Evolutionary conservation across 2,797 vertebrate species (phyloP), one percentile per base, ranked within the genome.

Genomic region (Scleropages formosus): DNA sequence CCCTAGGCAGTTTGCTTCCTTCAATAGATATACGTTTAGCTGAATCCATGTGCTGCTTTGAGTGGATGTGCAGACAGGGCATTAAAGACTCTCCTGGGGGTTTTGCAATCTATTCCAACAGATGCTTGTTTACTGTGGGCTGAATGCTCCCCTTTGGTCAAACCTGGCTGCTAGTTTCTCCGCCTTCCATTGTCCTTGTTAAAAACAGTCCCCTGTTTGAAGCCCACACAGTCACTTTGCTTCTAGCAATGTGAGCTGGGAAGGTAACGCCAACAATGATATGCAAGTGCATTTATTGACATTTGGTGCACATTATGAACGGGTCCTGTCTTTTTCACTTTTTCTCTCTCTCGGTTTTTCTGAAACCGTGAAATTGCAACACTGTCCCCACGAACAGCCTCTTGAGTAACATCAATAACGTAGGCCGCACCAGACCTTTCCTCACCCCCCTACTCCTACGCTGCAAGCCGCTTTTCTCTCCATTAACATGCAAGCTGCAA

Each of bases 401-500:
- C 83, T 81, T 74, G 81, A 85, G 87, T 82, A 84, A 84, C 80
- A 78, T 83, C 85, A 84, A 80, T 79, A 87, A 88, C 79, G 89
- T 83, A 81, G 90, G 91, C 60, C 84, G 81, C 78, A 87, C 84
- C 89, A 88, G 90, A 91, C 91, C 91, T 89, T 91, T 88, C 85
- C 85, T 88, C 87, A 88, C 84, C 31, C 31, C 31, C 31, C 31
- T 31, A 39, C 31, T 39, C 31, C 31, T 31, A 39, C 31, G 6
- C 31, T 31, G 6, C 31, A 39, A 39, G 31, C 31, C 31, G 31
- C 6, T 39, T n/a, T 87, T 86, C 80, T 79, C 83, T 82, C 86
- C 88, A 93, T 93, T 91, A 91, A 82, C 88, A 93, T 92, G 87
- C 87, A 88, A 87, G 87, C 89, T 81, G 86, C 88, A 87, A 85